Percentiles rank a stretch among this genome's conserved stretches.
Conservation (phyloP, 2,113 vertebrate species). For the Cochlearius cochlearius region DNA sequence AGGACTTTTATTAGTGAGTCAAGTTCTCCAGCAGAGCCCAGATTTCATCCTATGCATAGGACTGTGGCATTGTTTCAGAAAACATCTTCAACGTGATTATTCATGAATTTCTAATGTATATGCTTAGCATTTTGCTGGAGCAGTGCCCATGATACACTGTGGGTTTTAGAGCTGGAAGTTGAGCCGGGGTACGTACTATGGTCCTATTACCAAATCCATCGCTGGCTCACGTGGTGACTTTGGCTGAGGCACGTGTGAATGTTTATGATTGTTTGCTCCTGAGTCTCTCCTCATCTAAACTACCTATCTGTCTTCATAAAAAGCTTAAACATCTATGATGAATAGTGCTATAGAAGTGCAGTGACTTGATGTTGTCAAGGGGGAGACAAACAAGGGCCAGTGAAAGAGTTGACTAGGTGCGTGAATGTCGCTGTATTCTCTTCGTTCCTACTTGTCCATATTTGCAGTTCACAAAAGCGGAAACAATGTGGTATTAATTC, state of each 20-base stretch:
- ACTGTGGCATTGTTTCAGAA: neutral
- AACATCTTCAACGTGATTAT: neutral
- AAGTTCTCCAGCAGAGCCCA: neutral
- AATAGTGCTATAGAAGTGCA: neutral
- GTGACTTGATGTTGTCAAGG: neutral
- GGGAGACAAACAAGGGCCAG: neutral
- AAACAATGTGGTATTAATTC: slow-evolving; percentile 41
- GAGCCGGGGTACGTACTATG: neutral
- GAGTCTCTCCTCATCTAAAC: neutral
- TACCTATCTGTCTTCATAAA: neutral
- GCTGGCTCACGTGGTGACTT: neutral
- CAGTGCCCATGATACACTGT: neutral
- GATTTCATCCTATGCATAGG: neutral
- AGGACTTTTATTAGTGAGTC: neutral
- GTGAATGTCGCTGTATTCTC: neutral
- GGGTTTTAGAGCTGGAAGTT: neutral
- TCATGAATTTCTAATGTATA: neutral
- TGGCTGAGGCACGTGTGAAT: neutral
- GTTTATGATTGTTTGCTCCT: neutral
- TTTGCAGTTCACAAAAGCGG: neutral
- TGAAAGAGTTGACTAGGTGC: neutral
- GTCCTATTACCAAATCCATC: neutral
- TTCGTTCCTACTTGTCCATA: neutral
- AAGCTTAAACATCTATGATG: neutral
- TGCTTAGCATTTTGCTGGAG: neutral